Conservation (phyloP, 2,797 vertebrate genomes). For the Sebastes iracundus region DNA sequence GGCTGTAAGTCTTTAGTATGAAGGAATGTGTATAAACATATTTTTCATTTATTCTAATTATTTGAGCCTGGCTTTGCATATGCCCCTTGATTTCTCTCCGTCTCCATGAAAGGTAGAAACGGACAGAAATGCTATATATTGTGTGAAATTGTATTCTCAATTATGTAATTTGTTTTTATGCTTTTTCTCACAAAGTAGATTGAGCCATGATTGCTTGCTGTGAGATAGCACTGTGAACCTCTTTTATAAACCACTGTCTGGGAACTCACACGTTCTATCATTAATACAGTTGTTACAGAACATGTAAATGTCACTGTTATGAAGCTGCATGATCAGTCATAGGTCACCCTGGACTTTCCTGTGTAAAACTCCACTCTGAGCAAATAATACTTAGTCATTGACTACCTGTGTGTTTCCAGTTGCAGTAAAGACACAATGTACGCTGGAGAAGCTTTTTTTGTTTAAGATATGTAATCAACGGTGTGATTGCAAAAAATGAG, state of each 20-base stretch:
- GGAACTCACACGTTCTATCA: conserved; percentile 4
- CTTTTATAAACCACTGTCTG: conserved; percentile 49
- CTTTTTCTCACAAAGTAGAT: conserved; percentile 29
- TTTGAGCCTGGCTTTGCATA: conserved; percentile 16
- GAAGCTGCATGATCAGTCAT: conserved; percentile 34
- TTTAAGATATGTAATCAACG: conserved; percentile 12
- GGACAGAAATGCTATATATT: neutral
- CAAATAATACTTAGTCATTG: conserved; percentile 6
- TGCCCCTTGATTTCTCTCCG: neutral
- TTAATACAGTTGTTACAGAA: conserved; percentile 3
- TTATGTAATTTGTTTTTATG: neutral
- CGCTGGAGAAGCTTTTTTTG: conserved; percentile 33
- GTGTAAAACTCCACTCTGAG: conserved; percentile 28
- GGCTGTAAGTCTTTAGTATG: conserved; percentile 18
- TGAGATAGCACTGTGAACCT: conserved; percentile 65
- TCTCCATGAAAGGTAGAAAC: conserved; percentile 16
- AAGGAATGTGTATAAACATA: conserved; percentile 58
- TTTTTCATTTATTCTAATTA: conserved; percentile 25
- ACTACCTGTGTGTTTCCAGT: conserved; percentile 41
- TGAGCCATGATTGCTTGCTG: conserved; percentile 43
- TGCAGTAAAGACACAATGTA: conserved; percentile 32
- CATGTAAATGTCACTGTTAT: conserved; percentile 14
- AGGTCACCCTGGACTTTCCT: conserved; percentile 9
- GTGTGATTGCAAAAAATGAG: conserved; percentile 6
- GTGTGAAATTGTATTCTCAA: conserved; percentile 9